Evolutionary conservation across 2,113 vertebrate species (phyloP), one percentile per base, ranked within the genome.

Genomic region (Carlito syrichta): DNA sequence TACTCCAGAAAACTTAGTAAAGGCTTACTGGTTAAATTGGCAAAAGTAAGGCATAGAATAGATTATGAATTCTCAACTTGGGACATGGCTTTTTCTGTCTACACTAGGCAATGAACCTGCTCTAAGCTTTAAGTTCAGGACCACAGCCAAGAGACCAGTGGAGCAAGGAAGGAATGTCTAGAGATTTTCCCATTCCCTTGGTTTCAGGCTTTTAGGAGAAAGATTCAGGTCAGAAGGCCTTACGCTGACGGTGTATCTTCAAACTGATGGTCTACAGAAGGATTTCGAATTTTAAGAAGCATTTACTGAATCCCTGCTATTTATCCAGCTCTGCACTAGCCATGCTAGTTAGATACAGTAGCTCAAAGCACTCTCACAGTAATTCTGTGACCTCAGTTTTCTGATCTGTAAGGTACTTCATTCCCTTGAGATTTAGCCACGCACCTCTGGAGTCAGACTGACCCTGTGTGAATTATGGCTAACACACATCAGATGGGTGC

Each of bases 331-430:
- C 58, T 85, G 23, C 25, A 40, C 35, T 63, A 92, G 38, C 74
- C 32, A 32, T 0, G n/a, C 52, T 50, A n/a, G n/a, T n/a, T n/a
- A n/a, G 27, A 50, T n/a, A 62, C 0, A 52, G 43, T 27, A 82
- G 48, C 82, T 96, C 35, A 84, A 0, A 27, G 32, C 6, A 4
- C 54, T 68, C 45, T 71, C 56, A 77, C 8, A 12, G 7, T 52
- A 82, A 76, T 62, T 96, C 81, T 30, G 19, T 74, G 43, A 52
- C 52, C n/a, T n/a, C 48, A 16, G 40, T 40, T 82, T 96, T 95
- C 83, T 96, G 60, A 89, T 83, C 38, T 86, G n/a, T 86, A 88
- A 88, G 30, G 8, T 58, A 73, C 43, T 89, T 89, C 66, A 86
- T 62, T 23, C 9, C 68, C 43, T 38, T 3, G 20, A 62, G 83